A percentile compares a stretch with the other conserved stretches of the same genome.
These are phyloP conservation scores for Ornithoptera alexandrae DNA, from an alignment of 2,888 invertebrate species.

Conservation along the genomic window DNA sequence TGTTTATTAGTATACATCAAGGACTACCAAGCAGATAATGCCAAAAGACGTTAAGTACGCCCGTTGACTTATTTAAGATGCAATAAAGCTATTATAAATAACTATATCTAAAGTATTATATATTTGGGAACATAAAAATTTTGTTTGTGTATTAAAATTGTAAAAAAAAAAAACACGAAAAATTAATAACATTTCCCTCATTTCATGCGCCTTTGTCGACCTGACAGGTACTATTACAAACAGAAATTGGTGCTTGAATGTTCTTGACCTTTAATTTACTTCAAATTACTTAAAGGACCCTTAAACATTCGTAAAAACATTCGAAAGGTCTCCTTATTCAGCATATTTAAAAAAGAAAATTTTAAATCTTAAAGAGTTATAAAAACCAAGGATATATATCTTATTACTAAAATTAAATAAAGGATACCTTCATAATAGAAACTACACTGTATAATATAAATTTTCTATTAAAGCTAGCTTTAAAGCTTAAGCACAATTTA, in stretches of 20 bases:
- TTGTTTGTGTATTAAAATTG: neutral
- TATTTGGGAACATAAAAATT: neutral
- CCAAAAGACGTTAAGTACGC: too few relatives aligned
- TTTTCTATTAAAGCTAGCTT: neutral
- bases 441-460: neutral
- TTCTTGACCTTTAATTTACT: constrained; percentile 26
- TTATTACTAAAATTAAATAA: neutral
- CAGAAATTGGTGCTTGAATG: constrained; percentile 3
- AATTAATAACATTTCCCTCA: neutral
- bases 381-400: neutral
- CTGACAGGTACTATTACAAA: constrained; percentile 7
- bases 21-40: too few relatives aligned
- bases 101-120: too few relatives aligned
- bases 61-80: too few relatives aligned
- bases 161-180: neutral
- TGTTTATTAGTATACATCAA: too few relatives aligned
- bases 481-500: neutral
- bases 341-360: constrained; percentile 3
- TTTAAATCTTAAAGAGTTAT: neutral
- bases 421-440: neutral
- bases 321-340: constrained; percentile 17
- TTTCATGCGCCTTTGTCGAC: neutral
- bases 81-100: too few relatives aligned
- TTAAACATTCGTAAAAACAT: constrained; percentile 14
- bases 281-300: constrained; percentile 10